phyloP scores from a whole-genome alignment of 2,113 vertebrate genomes.

The Pachyramphus minor region DNA sequence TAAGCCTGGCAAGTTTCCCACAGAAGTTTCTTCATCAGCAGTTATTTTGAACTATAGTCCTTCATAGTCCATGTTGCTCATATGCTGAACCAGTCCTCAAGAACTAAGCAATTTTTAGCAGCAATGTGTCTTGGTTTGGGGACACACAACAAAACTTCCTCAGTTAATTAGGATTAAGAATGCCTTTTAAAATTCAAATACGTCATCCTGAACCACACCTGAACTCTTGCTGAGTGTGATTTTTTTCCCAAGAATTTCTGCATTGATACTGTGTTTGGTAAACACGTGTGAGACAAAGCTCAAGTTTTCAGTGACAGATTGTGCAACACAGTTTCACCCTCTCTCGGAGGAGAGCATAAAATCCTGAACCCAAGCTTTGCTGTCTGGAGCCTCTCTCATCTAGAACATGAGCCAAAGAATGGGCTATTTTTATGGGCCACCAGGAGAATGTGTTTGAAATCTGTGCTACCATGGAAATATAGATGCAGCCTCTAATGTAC shows the following conservation, averaged over 20 bases:
- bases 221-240: neutral
- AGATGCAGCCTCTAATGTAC: neutral
- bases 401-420: neutral
- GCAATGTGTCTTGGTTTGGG: neutral
- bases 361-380: neutral
- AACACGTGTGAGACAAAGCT: neutral
- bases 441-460: neutral
- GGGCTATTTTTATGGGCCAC: neutral
- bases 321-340: neutral
- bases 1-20: slow-evolving; percentile 50
- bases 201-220: neutral
- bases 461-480: neutral
- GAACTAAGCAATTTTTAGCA: neutral
- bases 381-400: neutral
- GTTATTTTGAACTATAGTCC: slow-evolving; percentile 40
- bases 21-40: slow-evolving; percentile 47
- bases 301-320: neutral
- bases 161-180: neutral
- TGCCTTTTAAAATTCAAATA: neutral
- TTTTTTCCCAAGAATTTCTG: neutral
- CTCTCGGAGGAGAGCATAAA: neutral
- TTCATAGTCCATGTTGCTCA: neutral
- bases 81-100: neutral
- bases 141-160: neutral
- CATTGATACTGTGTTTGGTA: neutral